Evolutionary conservation across 1,140 invertebrate species (phyloP).

Genomic region (Habropoda laboriosa): DNA sequence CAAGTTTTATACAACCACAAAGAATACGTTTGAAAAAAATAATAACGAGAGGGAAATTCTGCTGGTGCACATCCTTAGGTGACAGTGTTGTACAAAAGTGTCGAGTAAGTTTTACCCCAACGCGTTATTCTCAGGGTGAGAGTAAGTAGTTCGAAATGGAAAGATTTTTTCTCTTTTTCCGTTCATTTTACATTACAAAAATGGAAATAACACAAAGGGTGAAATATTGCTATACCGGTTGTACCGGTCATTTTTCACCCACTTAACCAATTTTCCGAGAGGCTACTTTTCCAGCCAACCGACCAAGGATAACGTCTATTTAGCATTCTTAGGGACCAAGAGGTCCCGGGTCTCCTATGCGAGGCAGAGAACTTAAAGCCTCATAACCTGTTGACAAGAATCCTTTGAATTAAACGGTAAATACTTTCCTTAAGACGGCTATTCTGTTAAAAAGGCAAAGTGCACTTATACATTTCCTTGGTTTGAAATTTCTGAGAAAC

Average conservation of each 20-base stretch:
- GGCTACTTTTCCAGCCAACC: not conserved
- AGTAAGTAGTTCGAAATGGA: too few relatives aligned
- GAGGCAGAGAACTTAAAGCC: not conserved
- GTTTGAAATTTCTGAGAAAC: not conserved
- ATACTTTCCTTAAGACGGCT: not conserved
- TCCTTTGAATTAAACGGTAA: slow-evolving; percentile 2
- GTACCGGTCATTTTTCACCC: not conserved
- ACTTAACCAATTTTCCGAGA: not conserved
- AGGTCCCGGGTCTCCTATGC: too few relatives aligned
- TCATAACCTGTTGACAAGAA: slow-evolving; percentile 10
- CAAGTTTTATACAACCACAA: too few relatives aligned
- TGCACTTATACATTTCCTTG: not conserved
- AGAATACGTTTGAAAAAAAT: too few relatives aligned
- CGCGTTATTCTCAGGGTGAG: too few relatives aligned
- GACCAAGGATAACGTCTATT: not conserved
- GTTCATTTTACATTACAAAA: not conserved
- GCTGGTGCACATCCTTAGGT: too few relatives aligned
- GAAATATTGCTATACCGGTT: not conserved
- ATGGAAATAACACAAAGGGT: not conserved
- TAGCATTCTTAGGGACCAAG: not conserved
- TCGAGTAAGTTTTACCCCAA: too few relatives aligned
- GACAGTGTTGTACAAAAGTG: too few relatives aligned
- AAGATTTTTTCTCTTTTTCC: not conserved
- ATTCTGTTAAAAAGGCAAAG: slow-evolving; percentile 8
- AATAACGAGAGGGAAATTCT: too few relatives aligned